A percentile compares a stretch with the other conserved stretches of the same genome.
These are phyloP conservation scores for Hippoglossus hippoglossus DNA, from an alignment of 2,797 vertebrate species.

Conservation along the genomic window DNA sequence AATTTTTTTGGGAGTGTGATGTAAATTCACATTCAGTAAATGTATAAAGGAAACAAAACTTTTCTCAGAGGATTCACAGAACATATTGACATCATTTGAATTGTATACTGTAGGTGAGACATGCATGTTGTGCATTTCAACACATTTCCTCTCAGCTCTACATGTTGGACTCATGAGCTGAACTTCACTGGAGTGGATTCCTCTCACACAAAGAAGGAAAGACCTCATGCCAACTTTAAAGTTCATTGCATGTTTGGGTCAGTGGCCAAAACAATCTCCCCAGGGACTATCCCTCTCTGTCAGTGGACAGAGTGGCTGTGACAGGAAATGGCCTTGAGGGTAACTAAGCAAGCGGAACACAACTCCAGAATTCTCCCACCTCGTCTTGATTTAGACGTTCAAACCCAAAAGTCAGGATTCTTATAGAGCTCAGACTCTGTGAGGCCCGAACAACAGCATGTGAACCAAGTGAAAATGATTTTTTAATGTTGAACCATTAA, in stretches of 20 bases:
- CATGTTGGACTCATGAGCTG: not conserved
- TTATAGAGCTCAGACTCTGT: conserved; percentile 28
- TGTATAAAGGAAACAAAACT: no score
- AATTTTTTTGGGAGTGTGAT: no score
- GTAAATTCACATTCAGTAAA: no score
- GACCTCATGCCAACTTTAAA: conserved; percentile 51
- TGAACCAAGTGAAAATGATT: not conserved
- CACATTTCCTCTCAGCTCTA: not conserved
- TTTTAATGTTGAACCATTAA: not conserved
- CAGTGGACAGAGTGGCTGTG: conserved; percentile 53
- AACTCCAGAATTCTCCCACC: conserved; percentile 56
- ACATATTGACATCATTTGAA: no score
- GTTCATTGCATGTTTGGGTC: conserved; percentile 59
- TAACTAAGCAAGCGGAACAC: conserved; percentile 63
- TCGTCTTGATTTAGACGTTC: conserved; percentile 18
- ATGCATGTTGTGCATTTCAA: not conserved
- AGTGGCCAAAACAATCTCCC: conserved; percentile 64
- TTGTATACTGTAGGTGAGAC: no score
- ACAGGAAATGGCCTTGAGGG: conserved; percentile 63
- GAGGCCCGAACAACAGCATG: conserved; percentile 6
- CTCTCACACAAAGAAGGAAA: conserved; percentile 29
- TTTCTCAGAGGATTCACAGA: no score
- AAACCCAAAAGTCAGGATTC: conserved; percentile 42
- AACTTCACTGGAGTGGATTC: conserved; percentile 33
- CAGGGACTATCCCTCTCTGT: conserved; percentile 62